A percentile compares a stretch with the other conserved stretches of the same genome.
phyloP scores from a whole-genome alignment of 2,888 invertebrate species.

The Sesia apiformis region DNA sequence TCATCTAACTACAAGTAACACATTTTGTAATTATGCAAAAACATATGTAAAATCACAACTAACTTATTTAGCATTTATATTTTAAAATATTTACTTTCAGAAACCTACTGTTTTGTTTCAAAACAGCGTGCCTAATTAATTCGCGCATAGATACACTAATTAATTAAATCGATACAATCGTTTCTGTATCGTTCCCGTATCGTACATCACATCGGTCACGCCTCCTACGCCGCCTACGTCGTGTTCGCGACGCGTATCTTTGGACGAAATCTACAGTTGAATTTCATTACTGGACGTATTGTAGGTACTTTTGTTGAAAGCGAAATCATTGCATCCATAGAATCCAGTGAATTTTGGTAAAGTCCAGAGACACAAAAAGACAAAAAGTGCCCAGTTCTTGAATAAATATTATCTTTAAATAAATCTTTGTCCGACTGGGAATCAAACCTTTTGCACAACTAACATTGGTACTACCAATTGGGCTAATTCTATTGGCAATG shows the following conservation, averaged over 20 bases:
- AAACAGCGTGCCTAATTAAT: background rate
- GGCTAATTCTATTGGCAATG: no score
- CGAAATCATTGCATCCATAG: no score
- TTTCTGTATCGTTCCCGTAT: conserved; percentile 12
- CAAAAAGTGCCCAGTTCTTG: background rate
- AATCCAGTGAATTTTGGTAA: no score
- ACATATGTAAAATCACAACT: no score
- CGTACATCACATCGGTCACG: conserved; percentile 35
- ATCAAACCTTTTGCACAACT: background rate
- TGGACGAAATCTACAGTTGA: conserved; percentile 28
- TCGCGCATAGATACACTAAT: conserved; percentile 25
- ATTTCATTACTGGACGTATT: conserved; percentile 8
- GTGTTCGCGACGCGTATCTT: conserved; percentile 43
- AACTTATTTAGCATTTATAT: no score
- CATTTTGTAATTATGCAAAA: no score
- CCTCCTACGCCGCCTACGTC: conserved; percentile 52
- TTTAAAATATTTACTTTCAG: no score
- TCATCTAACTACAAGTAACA: no score
- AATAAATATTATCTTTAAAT: conserved; percentile 1
- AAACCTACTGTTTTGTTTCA: background rate
- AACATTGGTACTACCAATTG: no score
- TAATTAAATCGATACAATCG: conserved; percentile 34
- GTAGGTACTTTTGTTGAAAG: no score
- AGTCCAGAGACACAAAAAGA: no score
- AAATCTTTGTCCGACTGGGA: background rate